Percentiles rank a stretch among this genome's conserved stretches.
Conservation (phyloP, 2,113 vertebrate genomes). For the Ellobius talpinus region DNA sequence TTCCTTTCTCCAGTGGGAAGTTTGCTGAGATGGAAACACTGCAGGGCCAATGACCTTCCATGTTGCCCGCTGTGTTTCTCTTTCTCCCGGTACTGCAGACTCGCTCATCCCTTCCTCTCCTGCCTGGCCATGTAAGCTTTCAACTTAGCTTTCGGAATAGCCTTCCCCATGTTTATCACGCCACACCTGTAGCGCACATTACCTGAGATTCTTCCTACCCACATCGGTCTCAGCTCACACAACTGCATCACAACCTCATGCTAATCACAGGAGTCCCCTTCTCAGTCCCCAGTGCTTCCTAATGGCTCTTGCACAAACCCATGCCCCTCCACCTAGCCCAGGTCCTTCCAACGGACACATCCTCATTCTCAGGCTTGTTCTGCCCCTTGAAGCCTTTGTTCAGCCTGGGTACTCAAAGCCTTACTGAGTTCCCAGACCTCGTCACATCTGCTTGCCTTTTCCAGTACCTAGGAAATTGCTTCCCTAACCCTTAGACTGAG, state of each 20-base stretch:
- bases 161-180: background rate
- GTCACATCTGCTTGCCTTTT: fast-evolving
- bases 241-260: no score
- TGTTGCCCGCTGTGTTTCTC: background rate
- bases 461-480: background rate
- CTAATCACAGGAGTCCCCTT: background rate
- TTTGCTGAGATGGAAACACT: background rate
- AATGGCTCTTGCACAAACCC: no score
- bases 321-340: background rate
- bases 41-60: background rate
- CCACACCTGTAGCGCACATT: background rate
- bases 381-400: background rate
- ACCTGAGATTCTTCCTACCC: background rate
- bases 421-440: background rate
- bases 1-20: background rate
- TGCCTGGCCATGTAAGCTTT: background rate
- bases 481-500: background rate
- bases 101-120: background rate
- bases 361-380: background rate
- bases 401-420: background rate
- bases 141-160: background rate
- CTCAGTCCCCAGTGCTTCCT: background rate
- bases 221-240: fast-evolving
- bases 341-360: background rate
- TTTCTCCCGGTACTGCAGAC: background rate